Evolutionary conservation across 2,797 vertebrate species (phyloP), one percentile per base, ranked within the genome.

Genomic region (Pelochelys cantorii): DNA sequence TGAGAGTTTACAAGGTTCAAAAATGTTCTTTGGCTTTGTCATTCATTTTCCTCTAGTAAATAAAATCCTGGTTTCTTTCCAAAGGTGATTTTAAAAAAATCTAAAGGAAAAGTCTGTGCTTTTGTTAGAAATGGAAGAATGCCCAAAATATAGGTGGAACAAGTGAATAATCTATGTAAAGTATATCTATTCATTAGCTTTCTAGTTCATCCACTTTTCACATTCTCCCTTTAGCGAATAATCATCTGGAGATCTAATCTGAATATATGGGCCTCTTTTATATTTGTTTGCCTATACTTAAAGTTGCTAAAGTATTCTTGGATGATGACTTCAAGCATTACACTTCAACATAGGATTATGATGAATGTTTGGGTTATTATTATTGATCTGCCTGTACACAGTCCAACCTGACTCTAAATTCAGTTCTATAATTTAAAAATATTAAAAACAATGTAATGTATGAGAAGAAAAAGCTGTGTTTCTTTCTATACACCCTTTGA

Each of bases 231-330:
- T 37, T 71, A 37, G n/a, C 22, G 17, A 71, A 79, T 57, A 88
- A 52, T n/a, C 10, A 18, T 91, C 84, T 90, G 85, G 79, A 84
- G 79, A 85, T 85, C 56, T 53, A 56, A 85, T 57, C 75, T 94
- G 52, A 2, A 14, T 78, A 92, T 94, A 80, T 55, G 15, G 59
- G 17, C 42, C 74, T 87, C 86, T 75, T 48, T 48, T 9, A 29
- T 88, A 10, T 94, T 94, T 94, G 79, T 82, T 94, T 94, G 94
- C 85, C 57, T 68, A 84, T 74, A 60, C 11, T 17, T 84, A 34
- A 34, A 34, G 77, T 92, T 84, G 57, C 29, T 55, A 20, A 74
- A 68, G 53, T 85, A 94, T 84, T 80, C 5, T 84, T 82, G 17
- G 83, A 29, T 57, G 90, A 92, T 77, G 2, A 78, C 71, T 71